A percentile compares a stretch with the other conserved stretches of the same genome.
phyloP scores from a whole-genome alignment of 2,888 invertebrate species.

The Machimus atricapillus region DNA sequence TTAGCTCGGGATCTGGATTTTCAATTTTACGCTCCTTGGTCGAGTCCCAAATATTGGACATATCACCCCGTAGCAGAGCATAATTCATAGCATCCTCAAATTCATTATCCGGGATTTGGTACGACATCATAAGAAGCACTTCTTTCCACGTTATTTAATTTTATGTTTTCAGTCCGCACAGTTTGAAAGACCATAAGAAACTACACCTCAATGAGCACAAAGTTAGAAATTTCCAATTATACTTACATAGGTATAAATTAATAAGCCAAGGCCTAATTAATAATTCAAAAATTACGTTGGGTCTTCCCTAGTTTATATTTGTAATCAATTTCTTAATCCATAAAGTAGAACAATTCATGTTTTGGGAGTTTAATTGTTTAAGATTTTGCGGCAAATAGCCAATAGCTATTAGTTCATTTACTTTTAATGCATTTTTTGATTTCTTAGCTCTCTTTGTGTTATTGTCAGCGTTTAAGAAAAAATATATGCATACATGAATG shows the following conservation, averaged over 20 bases:
- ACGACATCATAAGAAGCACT: background rate
- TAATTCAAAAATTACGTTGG: background rate
- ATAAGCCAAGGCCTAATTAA: background rate
- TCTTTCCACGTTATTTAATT: background rate
- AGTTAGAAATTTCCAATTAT: background rate
- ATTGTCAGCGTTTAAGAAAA: background rate
- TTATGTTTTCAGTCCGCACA: background rate
- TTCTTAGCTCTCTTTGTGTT: background rate
- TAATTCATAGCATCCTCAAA: conserved; percentile 47
- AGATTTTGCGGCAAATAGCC: background rate
- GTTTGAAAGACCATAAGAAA: background rate
- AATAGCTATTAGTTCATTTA: background rate
- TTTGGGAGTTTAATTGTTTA: background rate
- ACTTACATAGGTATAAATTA: background rate
- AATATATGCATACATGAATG: no score
- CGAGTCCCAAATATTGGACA: conserved; percentile 39
- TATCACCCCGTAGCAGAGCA: conserved; percentile 44
- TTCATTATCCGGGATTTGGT: conserved; percentile 43
- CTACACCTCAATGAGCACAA: background rate
- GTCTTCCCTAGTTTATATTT: background rate
- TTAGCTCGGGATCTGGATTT: background rate
- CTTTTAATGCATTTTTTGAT: no score
- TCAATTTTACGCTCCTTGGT: background rate
- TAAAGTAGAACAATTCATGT: background rate
- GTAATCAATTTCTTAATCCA: background rate